A percentile compares a stretch with the other conserved stretches of the same genome.
phyloP scores from a whole-genome alignment of 64 coral and sea anemone genomes.

The Actinia equina region DNA sequence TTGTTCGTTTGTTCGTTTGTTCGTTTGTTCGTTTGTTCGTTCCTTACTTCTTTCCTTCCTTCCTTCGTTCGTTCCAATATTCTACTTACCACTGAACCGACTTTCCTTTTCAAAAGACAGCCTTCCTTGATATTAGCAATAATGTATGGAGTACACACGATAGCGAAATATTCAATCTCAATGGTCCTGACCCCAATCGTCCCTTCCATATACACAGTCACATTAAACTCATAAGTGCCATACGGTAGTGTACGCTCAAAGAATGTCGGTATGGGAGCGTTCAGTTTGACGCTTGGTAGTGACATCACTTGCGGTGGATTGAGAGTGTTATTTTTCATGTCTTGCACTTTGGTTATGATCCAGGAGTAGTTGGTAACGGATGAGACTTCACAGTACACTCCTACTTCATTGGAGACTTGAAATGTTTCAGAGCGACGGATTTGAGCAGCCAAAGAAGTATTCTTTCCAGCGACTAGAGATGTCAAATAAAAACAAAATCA shows the following conservation, averaged over 20 bases:
- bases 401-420: background rate
- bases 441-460: background rate
- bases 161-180: background rate
- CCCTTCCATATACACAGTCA: background rate
- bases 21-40: background rate
- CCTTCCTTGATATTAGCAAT: background rate
- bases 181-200: background rate
- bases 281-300: background rate
- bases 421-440: background rate
- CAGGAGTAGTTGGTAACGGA: background rate
- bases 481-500: too few relatives aligned
- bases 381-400: slow-evolving; percentile 20
- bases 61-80: too few relatives aligned
- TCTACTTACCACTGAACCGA: background rate
- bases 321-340: background rate
- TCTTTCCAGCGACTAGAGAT: background rate
- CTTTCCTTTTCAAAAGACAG: background rate
- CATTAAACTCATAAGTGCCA: background rate
- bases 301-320: background rate
- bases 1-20: too few relatives aligned
- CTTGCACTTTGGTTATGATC: background rate
- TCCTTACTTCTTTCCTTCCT: too few relatives aligned
- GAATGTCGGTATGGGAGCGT: background rate
- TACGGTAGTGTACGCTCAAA: background rate
- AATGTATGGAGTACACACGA: slow-evolving; percentile 4